Conservation (phyloP, 1,140 invertebrate species). For the Mylabris phalerata region DNA sequence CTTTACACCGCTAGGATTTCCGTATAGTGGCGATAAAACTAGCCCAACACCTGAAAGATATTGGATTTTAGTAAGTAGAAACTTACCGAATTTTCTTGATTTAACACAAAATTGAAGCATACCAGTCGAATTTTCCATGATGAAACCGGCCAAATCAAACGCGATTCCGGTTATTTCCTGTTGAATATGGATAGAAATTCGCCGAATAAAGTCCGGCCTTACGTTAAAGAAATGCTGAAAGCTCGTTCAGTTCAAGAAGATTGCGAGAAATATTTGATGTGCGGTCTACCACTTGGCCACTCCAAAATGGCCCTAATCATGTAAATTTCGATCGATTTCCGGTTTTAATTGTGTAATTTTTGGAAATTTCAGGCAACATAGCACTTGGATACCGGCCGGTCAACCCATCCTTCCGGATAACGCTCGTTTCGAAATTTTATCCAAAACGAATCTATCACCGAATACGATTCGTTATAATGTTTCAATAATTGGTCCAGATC, state of each 20-base stretch:
- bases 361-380: constrained; percentile 26
- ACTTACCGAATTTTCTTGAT: constrained; percentile 1
- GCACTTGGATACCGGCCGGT: constrained; percentile 37
- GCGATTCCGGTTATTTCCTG: constrained; percentile 52
- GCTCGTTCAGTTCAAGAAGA: constrained; percentile 38
- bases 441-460: constrained; percentile 18
- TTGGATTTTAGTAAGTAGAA: constrained; percentile 40
- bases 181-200: constrained; percentile 49
- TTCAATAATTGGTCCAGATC: constrained; percentile 32
- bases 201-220: constrained; percentile 39
- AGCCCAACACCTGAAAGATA: constrained; percentile 43
- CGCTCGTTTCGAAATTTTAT: constrained; percentile 24
- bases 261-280: constrained; percentile 45
- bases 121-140: constrained; percentile 47
- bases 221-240: constrained; percentile 40
- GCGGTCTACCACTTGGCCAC: constrained; percentile 51
- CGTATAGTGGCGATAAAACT: constrained; percentile 42
- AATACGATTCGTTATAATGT: constrained; percentile 26
- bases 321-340: constrained; percentile 33
- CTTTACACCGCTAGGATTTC: constrained; percentile 47
- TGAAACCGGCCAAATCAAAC: constrained; percentile 35
- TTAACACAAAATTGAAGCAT: constrained; percentile 42
- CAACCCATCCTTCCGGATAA: constrained; percentile 30
- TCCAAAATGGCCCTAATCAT: constrained; percentile 43
- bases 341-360: constrained; percentile 10